Evolutionary conservation across 1,140 invertebrate genomes (phyloP).

Genomic region (Aphaenogaster floridana): DNA sequence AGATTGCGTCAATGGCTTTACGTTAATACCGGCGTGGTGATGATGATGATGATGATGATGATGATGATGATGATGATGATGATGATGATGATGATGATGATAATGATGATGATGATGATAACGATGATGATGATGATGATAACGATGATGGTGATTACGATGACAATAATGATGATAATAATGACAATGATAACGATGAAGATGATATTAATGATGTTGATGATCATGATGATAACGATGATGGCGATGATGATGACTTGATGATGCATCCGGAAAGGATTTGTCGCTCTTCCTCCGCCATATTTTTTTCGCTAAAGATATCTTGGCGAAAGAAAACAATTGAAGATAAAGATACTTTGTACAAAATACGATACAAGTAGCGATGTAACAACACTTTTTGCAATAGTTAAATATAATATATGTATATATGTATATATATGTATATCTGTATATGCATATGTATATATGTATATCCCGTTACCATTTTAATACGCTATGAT

Average conservation of each 20-base stretch:
- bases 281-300: conserved; percentile 62
- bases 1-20: not conserved
- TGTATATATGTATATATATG: conserved; percentile 39
- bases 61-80: not conserved
- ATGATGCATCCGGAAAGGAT: conserved; percentile 52
- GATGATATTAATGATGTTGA: not conserved
- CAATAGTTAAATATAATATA: conserved; percentile 85
- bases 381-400: conserved; percentile 86
- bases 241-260: not conserved
- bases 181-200: not conserved
- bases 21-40: not conserved
- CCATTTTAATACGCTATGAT: conserved; percentile 62
- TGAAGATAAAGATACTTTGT: conserved; percentile 85
- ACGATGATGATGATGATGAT: not conserved
- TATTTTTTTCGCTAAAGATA: conserved; percentile 71
- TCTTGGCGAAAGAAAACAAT: conserved; percentile 82
- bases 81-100: not conserved
- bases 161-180: not conserved
- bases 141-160: not conserved
- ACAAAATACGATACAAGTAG: conserved; percentile 86
- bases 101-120: not conserved
- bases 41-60: not conserved
- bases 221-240: not conserved
- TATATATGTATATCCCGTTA: conserved; percentile 70
- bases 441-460: conserved; percentile 67